phyloP scores from a whole-genome alignment of 2,888 invertebrate species.

The Luffia ferchaultella region DNA sequence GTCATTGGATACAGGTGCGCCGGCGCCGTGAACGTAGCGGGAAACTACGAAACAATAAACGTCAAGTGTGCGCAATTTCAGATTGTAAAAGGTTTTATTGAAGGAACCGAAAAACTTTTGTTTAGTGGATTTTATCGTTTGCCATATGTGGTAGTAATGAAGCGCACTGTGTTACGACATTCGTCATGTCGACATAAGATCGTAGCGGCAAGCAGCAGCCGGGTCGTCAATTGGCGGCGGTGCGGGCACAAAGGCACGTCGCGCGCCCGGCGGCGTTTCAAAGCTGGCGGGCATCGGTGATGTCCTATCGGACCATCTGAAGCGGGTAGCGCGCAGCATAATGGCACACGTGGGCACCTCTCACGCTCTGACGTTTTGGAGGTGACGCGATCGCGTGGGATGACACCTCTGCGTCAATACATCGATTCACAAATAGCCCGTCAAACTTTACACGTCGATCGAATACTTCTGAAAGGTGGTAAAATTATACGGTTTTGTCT shows the following conservation, averaged over 20 bases:
- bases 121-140: background rate
- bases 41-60: slow-evolving; percentile 27
- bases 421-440: slow-evolving; percentile 1
- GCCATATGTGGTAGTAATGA: background rate
- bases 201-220: background rate
- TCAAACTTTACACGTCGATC: background rate
- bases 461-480: too few relatives aligned
- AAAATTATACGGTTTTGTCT: too few relatives aligned
- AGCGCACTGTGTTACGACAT: background rate
- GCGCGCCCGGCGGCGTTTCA: background rate
- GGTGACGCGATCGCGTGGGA: slow-evolving; percentile 45
- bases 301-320: background rate
- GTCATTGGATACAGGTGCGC: slow-evolving; percentile 56
- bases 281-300: background rate
- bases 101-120: background rate
- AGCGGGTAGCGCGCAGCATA: slow-evolving; percentile 4
- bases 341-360: slow-evolving; percentile 36
- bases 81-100: background rate
- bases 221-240: background rate
- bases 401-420: slow-evolving; percentile 23
- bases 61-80: background rate
- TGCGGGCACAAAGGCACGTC: background rate
- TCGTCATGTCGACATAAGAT: background rate
- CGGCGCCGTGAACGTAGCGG: slow-evolving; percentile 32
- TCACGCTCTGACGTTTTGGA: slow-evolving; percentile 19